These are phyloP conservation scores for Pollenia griseotomentosa DNA, from an alignment of 2,888 invertebrate species.

Conservation along the genomic window DNA sequence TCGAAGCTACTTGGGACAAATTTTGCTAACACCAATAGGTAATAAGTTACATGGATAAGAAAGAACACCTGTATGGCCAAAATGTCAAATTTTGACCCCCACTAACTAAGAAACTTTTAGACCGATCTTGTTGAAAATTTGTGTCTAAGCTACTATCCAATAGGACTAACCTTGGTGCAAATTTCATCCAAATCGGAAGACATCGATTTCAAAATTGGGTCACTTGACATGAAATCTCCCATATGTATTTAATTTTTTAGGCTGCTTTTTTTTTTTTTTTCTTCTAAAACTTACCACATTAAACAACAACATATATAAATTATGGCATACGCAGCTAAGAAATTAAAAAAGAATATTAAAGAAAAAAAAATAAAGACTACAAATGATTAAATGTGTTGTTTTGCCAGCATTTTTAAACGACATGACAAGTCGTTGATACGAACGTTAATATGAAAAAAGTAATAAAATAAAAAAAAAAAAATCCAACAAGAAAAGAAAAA, in stretches of 20 bases:
- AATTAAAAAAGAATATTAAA: constrained; percentile 29
- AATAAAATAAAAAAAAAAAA: constrained; percentile 8
- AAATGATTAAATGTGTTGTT: constrained; percentile 74
- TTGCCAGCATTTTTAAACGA: constrained; percentile 73
- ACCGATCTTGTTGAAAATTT: too few species aligned
- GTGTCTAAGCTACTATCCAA: too few species aligned
- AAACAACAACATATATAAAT: constrained; percentile 71
- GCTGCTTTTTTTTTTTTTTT: constrained; percentile 59
- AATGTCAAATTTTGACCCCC: too few species aligned
- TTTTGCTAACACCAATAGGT: too few species aligned
- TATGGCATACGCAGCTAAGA: constrained; percentile 71
- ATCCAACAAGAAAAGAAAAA: background rate
- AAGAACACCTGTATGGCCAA: too few species aligned
- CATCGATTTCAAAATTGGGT: too few species aligned
- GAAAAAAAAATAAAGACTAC: constrained; percentile 61
- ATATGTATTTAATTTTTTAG: constrained; percentile 7
- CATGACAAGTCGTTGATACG: constrained; percentile 74
- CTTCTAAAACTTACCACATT: constrained; percentile 59
- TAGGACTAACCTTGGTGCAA: too few species aligned
- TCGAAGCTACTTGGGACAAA: too few species aligned
- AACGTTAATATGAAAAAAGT: constrained; percentile 64
- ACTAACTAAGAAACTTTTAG: too few species aligned
- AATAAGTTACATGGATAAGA: too few species aligned
- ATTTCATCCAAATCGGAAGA: too few species aligned
- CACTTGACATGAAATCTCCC: too few species aligned